A percentile compares a stretch with the other conserved stretches of the same genome.
Conservation (phyloP, 2,113 vertebrate species). For the Nymphicus hollandicus region DNA sequence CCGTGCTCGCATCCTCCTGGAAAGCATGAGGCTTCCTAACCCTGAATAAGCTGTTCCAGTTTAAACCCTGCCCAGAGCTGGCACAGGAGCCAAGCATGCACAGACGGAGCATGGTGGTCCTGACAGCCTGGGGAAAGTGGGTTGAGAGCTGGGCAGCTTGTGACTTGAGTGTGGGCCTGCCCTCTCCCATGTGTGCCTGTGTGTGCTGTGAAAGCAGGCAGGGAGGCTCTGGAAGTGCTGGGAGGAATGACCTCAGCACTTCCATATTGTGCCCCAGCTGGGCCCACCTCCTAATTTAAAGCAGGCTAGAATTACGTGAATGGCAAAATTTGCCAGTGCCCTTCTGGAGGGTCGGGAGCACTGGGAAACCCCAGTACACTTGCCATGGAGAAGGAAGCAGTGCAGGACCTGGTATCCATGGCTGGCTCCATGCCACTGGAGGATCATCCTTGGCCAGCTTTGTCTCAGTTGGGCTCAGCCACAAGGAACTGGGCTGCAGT, state of each 20-base stretch:
- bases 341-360: neutral
- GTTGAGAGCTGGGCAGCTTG: neutral
- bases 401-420: accelerated
- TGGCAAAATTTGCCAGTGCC: neutral
- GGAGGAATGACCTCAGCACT: neutral
- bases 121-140: neutral
- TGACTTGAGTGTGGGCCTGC: neutral
- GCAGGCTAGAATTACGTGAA: neutral
- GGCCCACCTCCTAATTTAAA: neutral
- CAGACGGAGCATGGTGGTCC: neutral
- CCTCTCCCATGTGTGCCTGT: neutral
- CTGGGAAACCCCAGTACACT: neutral
- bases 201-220: neutral
- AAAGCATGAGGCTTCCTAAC: neutral
- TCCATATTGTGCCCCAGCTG: neutral
- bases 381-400: accelerated
- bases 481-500: accelerated
- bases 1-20: neutral
- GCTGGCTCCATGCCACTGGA: neutral
- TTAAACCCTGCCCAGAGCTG: neutral
- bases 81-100: neutral
- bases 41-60: neutral
- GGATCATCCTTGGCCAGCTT: neutral
- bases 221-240: accelerated
- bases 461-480: neutral